These are phyloP conservation scores for Erythrocebus patas DNA, from an alignment of 2,113 vertebrate species.

Conservation along the genomic window DNA sequence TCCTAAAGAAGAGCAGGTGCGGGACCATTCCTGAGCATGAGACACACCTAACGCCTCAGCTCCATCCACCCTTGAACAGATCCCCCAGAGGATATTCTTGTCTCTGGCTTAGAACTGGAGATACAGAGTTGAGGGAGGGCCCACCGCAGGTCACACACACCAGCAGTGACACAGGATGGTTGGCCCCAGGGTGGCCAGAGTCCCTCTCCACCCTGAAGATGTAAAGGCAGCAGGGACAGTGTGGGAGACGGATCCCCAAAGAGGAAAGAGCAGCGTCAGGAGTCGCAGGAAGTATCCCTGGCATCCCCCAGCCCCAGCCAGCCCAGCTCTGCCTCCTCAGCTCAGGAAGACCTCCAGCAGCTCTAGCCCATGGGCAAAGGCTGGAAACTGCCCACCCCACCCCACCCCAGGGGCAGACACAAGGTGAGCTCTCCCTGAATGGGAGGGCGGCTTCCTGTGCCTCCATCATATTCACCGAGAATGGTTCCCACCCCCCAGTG, in stretches of 20 bases:
- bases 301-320: neutral
- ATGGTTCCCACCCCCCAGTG: fast-evolving
- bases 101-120: neutral
- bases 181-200: neutral
- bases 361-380: neutral
- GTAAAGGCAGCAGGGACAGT: neutral
- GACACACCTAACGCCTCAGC: fast-evolving
- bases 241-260: no score
- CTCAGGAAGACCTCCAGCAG: no score
- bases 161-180: neutral
- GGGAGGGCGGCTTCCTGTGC: neutral
- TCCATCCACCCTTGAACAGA: neutral
- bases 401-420: neutral
- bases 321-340: neutral
- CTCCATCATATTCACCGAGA: neutral
- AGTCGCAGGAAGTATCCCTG: fast-evolving
- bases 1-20: fast-evolving
- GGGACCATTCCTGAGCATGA: neutral
- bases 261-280: neutral
- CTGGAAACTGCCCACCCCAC: neutral
- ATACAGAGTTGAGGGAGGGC: fast-evolving
- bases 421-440: fast-evolving
- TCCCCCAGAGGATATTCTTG: neutral
- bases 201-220: neutral
- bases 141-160: neutral